Conservation (phyloP, 2,113 vertebrate species). For the Centrocercus urophasianus region DNA sequence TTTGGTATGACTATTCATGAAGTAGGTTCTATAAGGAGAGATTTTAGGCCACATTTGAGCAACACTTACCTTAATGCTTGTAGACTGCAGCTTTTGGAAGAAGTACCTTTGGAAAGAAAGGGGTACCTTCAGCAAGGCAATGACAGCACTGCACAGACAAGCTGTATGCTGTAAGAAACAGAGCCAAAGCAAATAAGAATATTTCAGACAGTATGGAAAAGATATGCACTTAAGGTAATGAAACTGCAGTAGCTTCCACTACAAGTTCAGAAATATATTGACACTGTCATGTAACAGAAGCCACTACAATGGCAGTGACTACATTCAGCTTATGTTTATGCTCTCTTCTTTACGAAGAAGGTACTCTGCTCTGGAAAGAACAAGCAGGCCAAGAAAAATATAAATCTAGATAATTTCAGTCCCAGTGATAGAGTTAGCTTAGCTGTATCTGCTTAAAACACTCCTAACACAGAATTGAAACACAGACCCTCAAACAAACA, state of each 20-base stretch:
- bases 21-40: not conserved
- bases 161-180: slow-evolving; percentile 87
- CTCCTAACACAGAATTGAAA: not conserved
- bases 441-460: not conserved
- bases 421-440: not conserved
- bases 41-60: not conserved
- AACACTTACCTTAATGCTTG: slow-evolving; percentile 92
- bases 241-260: not conserved
- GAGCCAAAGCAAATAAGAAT: slow-evolving; percentile 9
- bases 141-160: slow-evolving; percentile 93
- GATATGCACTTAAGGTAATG: not conserved
- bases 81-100: slow-evolving; percentile 98
- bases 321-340: not conserved
- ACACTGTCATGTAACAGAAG: not conserved
- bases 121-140: slow-evolving; percentile 94
- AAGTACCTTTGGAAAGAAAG: slow-evolving; percentile 98
- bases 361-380: not conserved
- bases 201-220: not conserved
- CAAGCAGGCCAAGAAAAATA: not conserved
- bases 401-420: not conserved
- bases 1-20: not conserved
- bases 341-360: not conserved
- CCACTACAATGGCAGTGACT: not conserved
- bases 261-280: not conserved
- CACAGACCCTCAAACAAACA: not conserved